Conservation (phyloP, 2,797 vertebrate species). For the Nothura maculosa region DNA sequence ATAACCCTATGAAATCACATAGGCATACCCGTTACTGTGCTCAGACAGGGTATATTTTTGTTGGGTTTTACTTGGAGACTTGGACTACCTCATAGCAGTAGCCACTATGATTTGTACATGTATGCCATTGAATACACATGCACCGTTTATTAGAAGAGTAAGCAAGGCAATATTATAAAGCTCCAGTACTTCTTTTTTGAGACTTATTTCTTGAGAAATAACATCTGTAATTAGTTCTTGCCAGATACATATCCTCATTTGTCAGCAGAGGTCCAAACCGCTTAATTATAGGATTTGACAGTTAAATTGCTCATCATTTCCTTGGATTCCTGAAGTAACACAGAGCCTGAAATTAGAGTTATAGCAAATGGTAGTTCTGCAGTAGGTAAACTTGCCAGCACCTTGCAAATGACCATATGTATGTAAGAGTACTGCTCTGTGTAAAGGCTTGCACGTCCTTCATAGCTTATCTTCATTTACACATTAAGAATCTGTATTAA, state of each 20-base stretch:
- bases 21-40: accelerated
- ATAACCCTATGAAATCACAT: not conserved
- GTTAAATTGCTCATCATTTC: not conserved
- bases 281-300: not conserved
- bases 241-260: not conserved
- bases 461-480: not conserved
- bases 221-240: not conserved
- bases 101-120: accelerated
- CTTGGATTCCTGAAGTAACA: not conserved
- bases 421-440: not conserved
- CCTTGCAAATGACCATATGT: accelerated
- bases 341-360: not conserved
- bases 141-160: not conserved
- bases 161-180: accelerated
- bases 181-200: not conserved
- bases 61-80: not conserved
- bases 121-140: accelerated
- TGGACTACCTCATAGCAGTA: accelerated
- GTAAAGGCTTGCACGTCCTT: not conserved
- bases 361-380: not conserved
- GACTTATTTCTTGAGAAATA: not conserved
- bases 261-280: not conserved
- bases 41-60: not conserved
- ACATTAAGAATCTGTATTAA: not conserved
- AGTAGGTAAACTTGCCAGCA: not conserved